A percentile compares a stretch with the other conserved stretches of the same genome.
Conservation (phyloP, 2,797 vertebrate species). For the Selene dorsalis region DNA sequence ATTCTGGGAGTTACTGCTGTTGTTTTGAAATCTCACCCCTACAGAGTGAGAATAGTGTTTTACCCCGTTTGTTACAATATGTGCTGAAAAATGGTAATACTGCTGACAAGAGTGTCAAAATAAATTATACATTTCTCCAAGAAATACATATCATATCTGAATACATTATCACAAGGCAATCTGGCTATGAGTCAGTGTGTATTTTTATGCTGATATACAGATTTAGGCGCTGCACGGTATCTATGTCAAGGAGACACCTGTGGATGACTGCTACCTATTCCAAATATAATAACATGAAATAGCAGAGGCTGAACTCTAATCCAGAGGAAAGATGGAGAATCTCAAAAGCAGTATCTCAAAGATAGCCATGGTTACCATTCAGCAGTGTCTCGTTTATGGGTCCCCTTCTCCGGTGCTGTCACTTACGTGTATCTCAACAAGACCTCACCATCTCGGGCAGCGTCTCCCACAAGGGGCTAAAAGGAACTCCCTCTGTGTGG, state of each 20-base stretch:
- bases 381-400: constrained; percentile 48
- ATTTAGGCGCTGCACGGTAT: constrained; percentile 55
- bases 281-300: constrained; percentile 70
- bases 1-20: constrained; percentile 63
- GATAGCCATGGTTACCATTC: constrained; percentile 57
- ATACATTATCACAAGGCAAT: constrained; percentile 81
- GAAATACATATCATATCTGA: constrained; percentile 79
- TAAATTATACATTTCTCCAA: constrained; percentile 72
- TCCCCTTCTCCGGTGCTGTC: constrained; percentile 19
- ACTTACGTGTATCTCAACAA: constrained; percentile 20
- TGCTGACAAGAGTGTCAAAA: constrained; percentile 76
- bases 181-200: constrained; percentile 65
- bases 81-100: constrained; percentile 71
- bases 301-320: constrained; percentile 74
- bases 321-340: constrained; percentile 57
- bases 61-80: constrained; percentile 68
- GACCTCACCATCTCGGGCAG: constrained; percentile 32
- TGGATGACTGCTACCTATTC: constrained; percentile 69
- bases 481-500: constrained; percentile 8
- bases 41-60: constrained; percentile 74
- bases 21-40: constrained; percentile 75
- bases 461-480: constrained; percentile 2
- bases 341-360: constrained; percentile 65
- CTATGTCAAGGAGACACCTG: constrained; percentile 67
- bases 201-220: constrained; percentile 69